These are phyloP conservation scores for Phaethon lepturus DNA, from an alignment of 2,113 vertebrate species.

Conservation along the genomic window DNA sequence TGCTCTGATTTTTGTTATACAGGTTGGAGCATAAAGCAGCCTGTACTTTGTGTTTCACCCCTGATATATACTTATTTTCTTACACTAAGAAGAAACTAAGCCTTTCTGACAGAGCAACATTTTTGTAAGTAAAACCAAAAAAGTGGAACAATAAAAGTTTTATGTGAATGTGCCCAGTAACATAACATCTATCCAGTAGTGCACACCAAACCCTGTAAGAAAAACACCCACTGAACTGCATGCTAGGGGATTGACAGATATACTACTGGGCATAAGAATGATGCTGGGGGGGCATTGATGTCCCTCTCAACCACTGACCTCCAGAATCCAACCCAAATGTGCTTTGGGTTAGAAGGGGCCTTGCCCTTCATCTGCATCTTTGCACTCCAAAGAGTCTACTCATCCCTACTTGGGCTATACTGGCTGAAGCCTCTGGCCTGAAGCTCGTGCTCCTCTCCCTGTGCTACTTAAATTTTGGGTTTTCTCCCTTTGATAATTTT, in stretches of 20 bases:
- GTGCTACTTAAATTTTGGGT: neutral
- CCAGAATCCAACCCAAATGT: neutral
- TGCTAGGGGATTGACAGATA: neutral
- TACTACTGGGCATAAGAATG: neutral
- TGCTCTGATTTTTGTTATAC: neutral
- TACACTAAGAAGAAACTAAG: neutral
- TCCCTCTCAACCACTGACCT: neutral
- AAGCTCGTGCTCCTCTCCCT: neutral
- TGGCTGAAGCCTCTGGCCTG: neutral
- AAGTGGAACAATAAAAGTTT: neutral
- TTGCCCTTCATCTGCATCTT: neutral
- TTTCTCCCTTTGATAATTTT: neutral
- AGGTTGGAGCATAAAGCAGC: neutral
- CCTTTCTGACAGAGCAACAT: neutral
- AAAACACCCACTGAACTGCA: neutral
- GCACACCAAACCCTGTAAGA: neutral
- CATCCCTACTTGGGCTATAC: neutral
- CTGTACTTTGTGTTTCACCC: neutral
- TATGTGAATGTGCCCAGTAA: neutral
- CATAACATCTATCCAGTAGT: rapidly evolving
- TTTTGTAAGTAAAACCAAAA: neutral
- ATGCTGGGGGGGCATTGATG: neutral
- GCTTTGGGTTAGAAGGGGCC: rapidly evolving
- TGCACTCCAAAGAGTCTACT: neutral
- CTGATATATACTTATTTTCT: neutral